Base-by-base conservation (phyloP, 2,888 invertebrate species). In the Cepaea hortensis region DNA sequence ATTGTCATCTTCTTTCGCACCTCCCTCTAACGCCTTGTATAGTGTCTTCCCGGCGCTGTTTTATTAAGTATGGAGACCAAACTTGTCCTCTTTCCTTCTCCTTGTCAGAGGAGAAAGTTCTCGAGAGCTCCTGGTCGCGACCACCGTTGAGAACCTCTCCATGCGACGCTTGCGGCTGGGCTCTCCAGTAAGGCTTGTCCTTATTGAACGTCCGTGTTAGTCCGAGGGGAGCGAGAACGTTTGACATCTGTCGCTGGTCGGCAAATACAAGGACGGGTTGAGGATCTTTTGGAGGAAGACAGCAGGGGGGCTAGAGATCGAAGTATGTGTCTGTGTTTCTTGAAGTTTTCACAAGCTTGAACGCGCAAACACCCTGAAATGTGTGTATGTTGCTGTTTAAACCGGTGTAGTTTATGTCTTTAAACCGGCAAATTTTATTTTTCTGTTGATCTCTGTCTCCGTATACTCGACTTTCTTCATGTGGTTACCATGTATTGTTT, bases 211-310 rank as follows among this genome's bases (percentile, higher is more conserved):
- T n/a, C 3, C 72, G 50, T 23, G 82, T 70, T 72, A 18, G 72
- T 70, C 72, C 73, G 80, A 7, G 73, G 23, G 18, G 61, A 35
- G 23, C 55, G 35, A 62, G 46, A 72, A 61, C 62, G 80, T 35
- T 70, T 80, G 79, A 62, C 61, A 80, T 85, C 79, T 85, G 84
- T 84, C 84, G 84, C 65, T 75, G 65, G 62, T 84, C 50, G 15
- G 61, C 84, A 84, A 84, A 84, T 76, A 85, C 68, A 68, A 80
- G 81, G 70, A 48, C 70, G n/a, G 85, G 18, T 73, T 55, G 55
- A 82, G 82, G 72, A 35, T 70, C 82, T 73, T 82, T 70, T 9
- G 50, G 85, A 80, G 65, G 62, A 61, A 48, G 72, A 35, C 62
- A 72, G 6, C 62, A 18, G 15, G 81, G 61, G 85, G 55, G 23